Percentiles rank a stretch among this genome's conserved stretches.
Evolutionary conservation across 2,888 invertebrate species (phyloP).

Genomic region (Arctia plantaginis): DNA sequence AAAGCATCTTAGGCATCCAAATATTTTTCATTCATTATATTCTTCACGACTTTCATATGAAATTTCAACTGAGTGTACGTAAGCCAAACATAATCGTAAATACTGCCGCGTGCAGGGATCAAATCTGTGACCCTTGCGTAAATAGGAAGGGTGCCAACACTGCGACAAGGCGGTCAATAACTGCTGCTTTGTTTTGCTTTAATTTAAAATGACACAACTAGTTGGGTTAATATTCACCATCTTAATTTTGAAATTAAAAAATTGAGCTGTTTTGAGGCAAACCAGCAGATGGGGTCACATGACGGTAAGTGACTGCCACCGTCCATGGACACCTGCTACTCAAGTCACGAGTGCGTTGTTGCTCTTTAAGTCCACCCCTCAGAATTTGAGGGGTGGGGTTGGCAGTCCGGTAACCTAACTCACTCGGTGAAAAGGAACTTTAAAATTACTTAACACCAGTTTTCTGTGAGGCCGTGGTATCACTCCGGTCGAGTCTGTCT

Average conservation of each 20-base stretch:
- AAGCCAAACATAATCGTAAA: conserved; percentile 12
- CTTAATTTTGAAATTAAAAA: not conserved
- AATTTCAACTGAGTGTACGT: not conserved
- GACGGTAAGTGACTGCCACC: too few species aligned
- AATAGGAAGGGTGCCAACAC: not conserved
- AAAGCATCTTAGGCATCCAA: not conserved
- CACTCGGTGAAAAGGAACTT: too few species aligned
- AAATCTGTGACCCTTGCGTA: conserved; percentile 13
- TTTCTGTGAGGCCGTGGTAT: too few species aligned
- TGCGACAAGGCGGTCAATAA: conserved; percentile 8
- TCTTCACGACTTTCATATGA: not conserved
- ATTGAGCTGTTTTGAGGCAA: too few species aligned
- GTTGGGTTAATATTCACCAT: not conserved
- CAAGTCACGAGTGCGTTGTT: too few species aligned
- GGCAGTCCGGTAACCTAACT: too few species aligned
- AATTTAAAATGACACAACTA: not conserved
- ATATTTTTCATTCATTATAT: not conserved
- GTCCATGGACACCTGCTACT: too few species aligned
- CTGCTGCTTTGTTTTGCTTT: not conserved
- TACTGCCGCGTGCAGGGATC: conserved; percentile 7
- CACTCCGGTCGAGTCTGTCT: too few species aligned
- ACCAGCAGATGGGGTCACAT: too few species aligned
- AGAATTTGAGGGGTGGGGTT: too few species aligned
- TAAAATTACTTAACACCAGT: too few species aligned
- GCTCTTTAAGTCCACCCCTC: too few species aligned